These are phyloP conservation scores for Charadrius vociferus DNA, from an alignment of 2,113 vertebrate species.

Conservation along the genomic window DNA sequence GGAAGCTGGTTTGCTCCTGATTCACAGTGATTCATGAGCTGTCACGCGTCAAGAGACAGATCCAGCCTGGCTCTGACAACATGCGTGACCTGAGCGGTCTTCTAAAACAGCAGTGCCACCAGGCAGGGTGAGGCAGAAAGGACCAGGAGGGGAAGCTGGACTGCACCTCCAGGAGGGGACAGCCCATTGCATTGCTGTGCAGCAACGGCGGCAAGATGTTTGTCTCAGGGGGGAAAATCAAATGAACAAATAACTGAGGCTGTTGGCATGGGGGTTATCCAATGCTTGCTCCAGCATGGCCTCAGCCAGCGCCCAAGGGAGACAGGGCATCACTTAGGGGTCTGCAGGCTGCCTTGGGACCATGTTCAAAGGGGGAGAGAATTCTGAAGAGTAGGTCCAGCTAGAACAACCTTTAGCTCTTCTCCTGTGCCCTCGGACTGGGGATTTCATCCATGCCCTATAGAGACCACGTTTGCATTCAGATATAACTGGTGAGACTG, in stretches of 20 bases:
- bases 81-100: background rate
- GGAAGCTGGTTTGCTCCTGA: background rate
- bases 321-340: background rate
- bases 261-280: background rate
- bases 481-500: background rate
- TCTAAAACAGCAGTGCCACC: background rate
- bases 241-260: background rate
- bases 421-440: background rate
- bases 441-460: background rate
- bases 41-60: background rate
- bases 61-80: background rate
- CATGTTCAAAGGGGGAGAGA: background rate
- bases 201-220: background rate
- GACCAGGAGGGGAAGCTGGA: background rate
- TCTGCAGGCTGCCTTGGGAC: background rate
- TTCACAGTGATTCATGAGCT: background rate
- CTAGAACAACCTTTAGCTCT: background rate
- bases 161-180: background rate
- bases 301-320: background rate
- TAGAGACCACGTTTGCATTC: background rate
- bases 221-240: accelerated
- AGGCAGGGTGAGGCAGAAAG: background rate
- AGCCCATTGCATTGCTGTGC: background rate
- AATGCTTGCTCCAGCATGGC: background rate
- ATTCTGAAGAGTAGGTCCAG: background rate